A percentile compares a stretch with the other conserved stretches of the same genome.
Conservation (phyloP, 2,113 vertebrate genomes). For the Oceanodroma tethys region DNA sequence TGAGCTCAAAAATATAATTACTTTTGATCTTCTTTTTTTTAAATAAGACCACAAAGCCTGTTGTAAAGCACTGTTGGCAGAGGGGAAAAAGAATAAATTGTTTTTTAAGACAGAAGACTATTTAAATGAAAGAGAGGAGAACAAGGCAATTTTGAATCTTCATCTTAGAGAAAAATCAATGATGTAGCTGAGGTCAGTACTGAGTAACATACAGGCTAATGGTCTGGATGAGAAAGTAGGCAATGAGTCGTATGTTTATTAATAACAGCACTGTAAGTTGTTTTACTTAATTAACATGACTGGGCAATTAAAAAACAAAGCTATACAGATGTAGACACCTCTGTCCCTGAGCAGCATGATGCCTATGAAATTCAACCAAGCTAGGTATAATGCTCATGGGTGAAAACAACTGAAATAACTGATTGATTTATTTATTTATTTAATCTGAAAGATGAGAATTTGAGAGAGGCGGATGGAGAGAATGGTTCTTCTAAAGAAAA, state of each 20-base stretch:
- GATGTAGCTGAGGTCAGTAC: neutral
- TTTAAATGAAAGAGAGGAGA: neutral
- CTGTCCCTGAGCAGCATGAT: neutral
- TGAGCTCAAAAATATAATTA: neutral
- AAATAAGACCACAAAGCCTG: neutral
- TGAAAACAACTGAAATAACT: neutral
- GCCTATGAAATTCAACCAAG: neutral
- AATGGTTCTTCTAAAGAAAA: neutral
- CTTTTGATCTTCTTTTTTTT: neutral
- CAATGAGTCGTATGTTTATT: neutral
- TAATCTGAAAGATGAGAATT: neutral
- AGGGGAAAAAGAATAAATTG: fast-evolving
- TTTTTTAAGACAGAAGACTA: neutral
- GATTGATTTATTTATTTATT: neutral
- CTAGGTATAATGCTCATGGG: neutral
- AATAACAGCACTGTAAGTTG: neutral
- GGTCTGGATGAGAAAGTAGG: neutral
- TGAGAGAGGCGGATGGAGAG: neutral
- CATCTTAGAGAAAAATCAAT: neutral
- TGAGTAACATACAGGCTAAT: neutral
- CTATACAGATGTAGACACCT: neutral
- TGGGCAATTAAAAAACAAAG: neutral
- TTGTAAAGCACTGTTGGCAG: neutral
- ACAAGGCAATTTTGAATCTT: neutral
- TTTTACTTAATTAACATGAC: constrained; percentile 5